Base-by-base conservation (phyloP, 2,113 vertebrate species). In the Cairina moschata region DNA sequence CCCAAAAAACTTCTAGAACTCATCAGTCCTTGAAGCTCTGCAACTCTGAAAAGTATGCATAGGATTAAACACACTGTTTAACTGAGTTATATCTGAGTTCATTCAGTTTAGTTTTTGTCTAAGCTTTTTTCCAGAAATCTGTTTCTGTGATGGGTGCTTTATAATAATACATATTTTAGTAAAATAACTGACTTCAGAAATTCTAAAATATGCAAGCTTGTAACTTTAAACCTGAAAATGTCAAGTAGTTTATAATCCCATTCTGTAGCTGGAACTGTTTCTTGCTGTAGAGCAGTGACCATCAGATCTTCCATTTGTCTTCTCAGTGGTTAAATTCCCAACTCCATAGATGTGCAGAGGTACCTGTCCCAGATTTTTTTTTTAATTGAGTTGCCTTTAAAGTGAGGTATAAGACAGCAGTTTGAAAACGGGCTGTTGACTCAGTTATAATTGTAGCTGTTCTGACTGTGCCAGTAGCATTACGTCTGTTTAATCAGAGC, bases 391-490 rank as follows among this genome's bases (percentile, higher is more conserved):
- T 62, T 93, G 44, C 17, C 62, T 86, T 96, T 63, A 36, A 63
- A 29, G 38, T 63, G 32, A 36, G 34, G 3, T 63, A 0, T 8
- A 71, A 83, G 68, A 54, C 68, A 79, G 28, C 42, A 63, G 34
- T 25, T 65, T 81, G 79, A 44, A 86, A 88, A 83, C 38, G 88
- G 85, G 58, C 83, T 81, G n/a, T 95, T 91, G 93, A 83, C 68
- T 96, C 76, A 34, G 46, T 38, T 63, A 83, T 77, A 86, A 91
- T 93, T 91, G 55, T 11, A 86, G 72, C 79, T 86, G 78, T 67
- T 73, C 50, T 67, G 82, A 71, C 23, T 40, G 36, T 96, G 89
- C 4, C 75, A 26, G 50, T 66, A 59, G 50, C 85, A 69, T 90
- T 80, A 63, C 79, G 31, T 83, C 60, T 46, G 7, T 83, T 93